Evolutionary conservation across 2,113 vertebrate species (phyloP), one percentile per base, ranked within the genome.

Genomic region (Lepisosteus oculatus): DNA sequence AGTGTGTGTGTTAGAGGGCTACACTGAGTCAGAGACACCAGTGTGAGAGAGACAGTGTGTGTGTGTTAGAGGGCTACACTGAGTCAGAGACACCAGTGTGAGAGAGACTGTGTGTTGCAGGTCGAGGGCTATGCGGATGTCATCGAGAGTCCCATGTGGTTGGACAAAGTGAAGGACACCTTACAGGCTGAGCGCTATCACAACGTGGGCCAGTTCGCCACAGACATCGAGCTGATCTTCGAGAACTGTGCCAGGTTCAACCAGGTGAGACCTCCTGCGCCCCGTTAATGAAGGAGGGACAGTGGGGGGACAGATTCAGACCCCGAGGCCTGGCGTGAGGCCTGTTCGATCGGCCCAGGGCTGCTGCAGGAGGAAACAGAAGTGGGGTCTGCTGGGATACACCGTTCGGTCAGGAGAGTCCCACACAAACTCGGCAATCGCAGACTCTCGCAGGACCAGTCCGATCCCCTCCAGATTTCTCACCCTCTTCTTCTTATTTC

Each of bases 181-280:
- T 79, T 91, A n/a, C 67, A 83, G 67, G 0, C 4, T 9, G 44
- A 71, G 0, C 0, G 43, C 8, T 90, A 90, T 78, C 2, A n/a
- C 41, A 85, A 67, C 0, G 77, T 92, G 0, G 51, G 72, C 3
- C 64, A 84, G 43, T 90, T 92, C 77, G 74, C 79, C 61, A 72
- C 77, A 0, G 89, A 91, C 47, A 1, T 90, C 41, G 43, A 71
- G 12, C 85, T 87, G 68, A 78, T 90, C 72, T 90, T 91, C 65
- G 61, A 70, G 17, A 90, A 90, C 84, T 88, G 77, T 66, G 71
- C 44, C 0, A 57, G 0, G 0, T 85, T 78, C 47, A 86, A 88
- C 80, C 65, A 1, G 73, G 89, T 91, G 71, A 85, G 82, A 76
- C n/a, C 6, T 29, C 29, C 29, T 29, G 13, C n/a, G 15, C 4